Evolutionary conservation across 2,113 vertebrate species (phyloP), one percentile per base, ranked within the genome.

Genomic region (Elanoides forficatus): DNA sequence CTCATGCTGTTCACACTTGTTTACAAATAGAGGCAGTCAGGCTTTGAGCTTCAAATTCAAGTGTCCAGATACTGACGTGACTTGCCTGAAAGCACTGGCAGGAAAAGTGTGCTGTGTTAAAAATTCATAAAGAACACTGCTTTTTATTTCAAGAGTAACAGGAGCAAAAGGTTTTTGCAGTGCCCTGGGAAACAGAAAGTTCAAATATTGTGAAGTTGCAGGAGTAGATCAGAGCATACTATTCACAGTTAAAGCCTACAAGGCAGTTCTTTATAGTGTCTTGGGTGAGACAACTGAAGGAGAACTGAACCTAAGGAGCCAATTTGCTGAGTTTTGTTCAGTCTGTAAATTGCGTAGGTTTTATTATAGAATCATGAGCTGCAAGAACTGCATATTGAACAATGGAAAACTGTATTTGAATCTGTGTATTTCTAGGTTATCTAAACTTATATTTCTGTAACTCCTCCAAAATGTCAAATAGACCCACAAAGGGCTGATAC

Each of bases 241-340:
- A 97, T 98, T 98, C 98, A 98, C 98, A 97, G 98, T 91, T 98
- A 95, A 97, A 98, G 98, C 98, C 99, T 98, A 98, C 98, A 95
- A 98, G 98, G 98, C 98, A 96, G 96, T 95, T 98, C 98, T 98
- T 98, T 96, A 96, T 89, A 96, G 78, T 65, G 98, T 99, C 98
- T 98, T 96, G 97, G 98, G 97, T 98, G 97, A 98, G 98, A 97
- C 96, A 96, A 97, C 98, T 97, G 96, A 98, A 98, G 98, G 98
- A 81, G 96, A 98, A 97, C 97, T 96, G 98, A 98, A 98, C 98
- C 98, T 98, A 96, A 98, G 98, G 98, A 98, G 98, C 98, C 98
- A 98, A 99, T 99, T 99, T 98, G 97, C 98, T 98, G 98, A 98
- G 97, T 98, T 99, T 98, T 99, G 98, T 99, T 99, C 98, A 87